Base-by-base conservation (phyloP, 2,113 vertebrate genomes). In the Anguilla rostrata region DNA sequence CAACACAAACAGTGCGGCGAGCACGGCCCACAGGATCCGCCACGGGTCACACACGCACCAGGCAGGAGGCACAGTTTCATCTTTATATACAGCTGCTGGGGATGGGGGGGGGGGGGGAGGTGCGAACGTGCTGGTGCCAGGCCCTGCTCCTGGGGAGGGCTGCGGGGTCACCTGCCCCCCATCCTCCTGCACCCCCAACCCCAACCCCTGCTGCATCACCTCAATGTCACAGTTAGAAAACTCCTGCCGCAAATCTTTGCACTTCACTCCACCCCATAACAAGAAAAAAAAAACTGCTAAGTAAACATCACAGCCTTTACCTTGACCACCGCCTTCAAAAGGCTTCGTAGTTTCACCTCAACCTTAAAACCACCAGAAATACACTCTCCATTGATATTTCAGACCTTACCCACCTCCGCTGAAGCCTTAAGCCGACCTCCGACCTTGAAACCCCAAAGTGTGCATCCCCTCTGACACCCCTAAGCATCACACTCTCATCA, bases 1-100 rank as follows among this genome's bases (percentile, higher is more conserved):
- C 84, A 95, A 88, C 90, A 86, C 83, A 94, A 93, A 94, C 92
- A 92, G 79, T 83, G 39, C 15, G 39, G 63, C 39, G 75, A 85
- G 78, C 84, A 29, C 40, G 88, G 79, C 84, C 87, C 85, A 89
- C 89, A 87, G 90, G 90, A 87, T 85, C 88, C 88, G 26, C 39
- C 1, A 8, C 29, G 56, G 46, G 63, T 40, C 18, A 18, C 4
- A 81, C 39, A 81, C 34, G 34, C 57, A 7, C 34, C 34, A 39
- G 49, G n/a, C 78, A 60, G 84, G 29, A 41, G 39, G 34, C 78
- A 20, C 3, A 15, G 29, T 49, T 79, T 53, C 60, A 66, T 46
- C n/a, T 39, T 78, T 53, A 40, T 57, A 63, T 57, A 81, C 20
- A 40, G 20, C 5, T 57, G 34, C 34, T 6, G 20, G 22, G n/a